Evolutionary conservation across 2,797 vertebrate genomes (phyloP), one percentile per base, ranked within the genome.

Genomic region (Crossoptilon crossoptilon): DNA sequence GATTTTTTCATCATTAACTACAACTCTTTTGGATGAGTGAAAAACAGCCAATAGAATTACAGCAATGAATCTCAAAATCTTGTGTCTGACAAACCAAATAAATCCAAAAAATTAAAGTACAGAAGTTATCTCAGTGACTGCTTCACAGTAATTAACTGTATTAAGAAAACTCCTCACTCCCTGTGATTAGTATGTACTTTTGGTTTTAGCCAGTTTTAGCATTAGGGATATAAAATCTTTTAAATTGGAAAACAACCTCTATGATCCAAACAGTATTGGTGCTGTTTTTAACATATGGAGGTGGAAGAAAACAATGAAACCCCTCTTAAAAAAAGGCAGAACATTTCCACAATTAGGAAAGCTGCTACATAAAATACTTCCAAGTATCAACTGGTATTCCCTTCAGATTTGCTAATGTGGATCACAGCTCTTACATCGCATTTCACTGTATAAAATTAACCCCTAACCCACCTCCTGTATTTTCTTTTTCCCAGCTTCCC

Each of bases 381-480:
- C 60, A 80, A 18, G 4, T 11, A 89, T 55, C 70, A 49, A 31
- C 2, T 90, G 66, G 93, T 96, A 96, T 97, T 98, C 97, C 97
- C 97, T 98, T 98, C 97, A 98, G 97, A 96, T 97, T 97, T 97
- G 96, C 95, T 97, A 96, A 96, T 95, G 96, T 93, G 95, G 94
- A 97, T 78, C 59, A 84, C 35, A 95, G 83, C 51, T 73, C 71
- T 93, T 41, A 70, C 33, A 94, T 22, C 41, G 44, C 31, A 97
- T 62, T 89, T 63, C 18, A 89, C 41, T 67, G 76, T 62, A 96
- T 59, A 86, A 93, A 94, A 97, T 87, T 71, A 97, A 95, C 66
- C 94, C 97, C 97, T 96, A 97, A 99, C 98, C 98, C 98, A 99
- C 99, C 99, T 99, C 97, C 97, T 97, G 96, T 91, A 85, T 94